phyloP scores from a whole-genome alignment of 1,140 invertebrate genomes.

The Leptoteleia sp. region DNA sequence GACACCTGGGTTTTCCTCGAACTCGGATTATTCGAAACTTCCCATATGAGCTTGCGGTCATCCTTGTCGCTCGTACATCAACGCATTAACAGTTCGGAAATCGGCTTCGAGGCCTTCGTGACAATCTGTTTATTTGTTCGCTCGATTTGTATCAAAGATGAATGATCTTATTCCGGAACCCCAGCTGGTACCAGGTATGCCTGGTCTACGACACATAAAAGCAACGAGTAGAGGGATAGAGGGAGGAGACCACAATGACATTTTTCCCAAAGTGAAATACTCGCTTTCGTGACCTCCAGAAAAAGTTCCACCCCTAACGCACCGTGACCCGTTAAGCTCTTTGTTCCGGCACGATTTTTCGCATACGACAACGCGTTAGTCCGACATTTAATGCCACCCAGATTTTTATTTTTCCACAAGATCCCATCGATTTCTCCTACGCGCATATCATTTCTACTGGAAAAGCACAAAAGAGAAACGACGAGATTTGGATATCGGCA shows the following conservation, averaged over 20 bases:
- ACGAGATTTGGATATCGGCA: constrained; percentile 1
- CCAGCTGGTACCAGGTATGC: constrained; percentile 41
- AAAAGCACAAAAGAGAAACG: neutral
- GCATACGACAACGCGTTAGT: constrained; percentile 2
- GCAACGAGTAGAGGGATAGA: too few species aligned
- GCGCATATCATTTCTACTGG: neutral
- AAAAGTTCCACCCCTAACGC: constrained; percentile 21
- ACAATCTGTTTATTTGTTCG: constrained; percentile 50
- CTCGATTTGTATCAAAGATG: constrained; percentile 18
- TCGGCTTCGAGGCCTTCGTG: constrained; percentile 27
- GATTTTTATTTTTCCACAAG: constrained; percentile 1
- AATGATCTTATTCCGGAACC: constrained; percentile 37
- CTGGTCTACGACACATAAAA: too few species aligned
- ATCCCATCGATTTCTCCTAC: neutral
- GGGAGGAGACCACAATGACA: constrained; percentile 27
- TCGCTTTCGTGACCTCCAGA: constrained; percentile 24
- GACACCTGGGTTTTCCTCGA: constrained; percentile 22
- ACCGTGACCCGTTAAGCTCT: neutral
- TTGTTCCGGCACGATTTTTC: constrained; percentile 13
- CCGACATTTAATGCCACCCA: neutral
- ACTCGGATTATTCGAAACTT: constrained; percentile 25
- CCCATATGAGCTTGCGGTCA: constrained; percentile 15
- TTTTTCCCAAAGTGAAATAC: constrained; percentile 34
- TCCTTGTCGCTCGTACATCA: constrained; percentile 45
- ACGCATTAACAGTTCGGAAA: constrained; percentile 56